Conservation (phyloP, 2,888 invertebrate species). For the Eristalis pertinax region DNA sequence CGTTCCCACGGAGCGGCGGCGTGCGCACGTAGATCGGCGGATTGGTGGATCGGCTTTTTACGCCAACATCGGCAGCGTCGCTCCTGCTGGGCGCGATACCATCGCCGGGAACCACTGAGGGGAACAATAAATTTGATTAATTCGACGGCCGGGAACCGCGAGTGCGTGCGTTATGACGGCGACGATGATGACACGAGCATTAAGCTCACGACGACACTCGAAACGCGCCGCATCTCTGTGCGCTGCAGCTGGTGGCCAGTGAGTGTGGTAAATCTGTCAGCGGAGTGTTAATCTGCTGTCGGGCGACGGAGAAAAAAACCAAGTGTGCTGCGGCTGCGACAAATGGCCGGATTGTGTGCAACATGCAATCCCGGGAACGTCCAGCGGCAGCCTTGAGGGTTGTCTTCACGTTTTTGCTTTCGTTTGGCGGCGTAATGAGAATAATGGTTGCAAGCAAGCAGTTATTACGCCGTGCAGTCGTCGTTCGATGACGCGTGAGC, state of each 20-base stretch:
- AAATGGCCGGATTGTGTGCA: conserved; percentile 57
- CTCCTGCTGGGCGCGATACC: conserved; percentile 32
- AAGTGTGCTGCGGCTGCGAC: conserved; percentile 24
- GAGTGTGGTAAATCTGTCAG: conserved; percentile 55
- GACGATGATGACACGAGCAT: conserved; percentile 53
- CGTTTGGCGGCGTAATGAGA: conserved; percentile 48
- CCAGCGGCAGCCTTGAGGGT: conserved; percentile 45
- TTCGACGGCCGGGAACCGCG: conserved; percentile 42
- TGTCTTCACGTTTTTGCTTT: conserved; percentile 39
- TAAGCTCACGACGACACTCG: conserved; percentile 31
- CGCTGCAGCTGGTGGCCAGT: conserved; percentile 45
- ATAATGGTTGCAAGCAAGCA: neutral
- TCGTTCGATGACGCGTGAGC: neutral
- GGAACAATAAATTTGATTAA: conserved; percentile 69
- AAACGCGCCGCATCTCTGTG: conserved; percentile 35
- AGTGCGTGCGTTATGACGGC: conserved; percentile 65
- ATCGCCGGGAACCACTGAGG: conserved; percentile 36
- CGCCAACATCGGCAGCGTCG: conserved; percentile 1
- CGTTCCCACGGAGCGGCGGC: conserved; percentile 49
- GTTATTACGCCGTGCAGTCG: conserved; percentile 16
- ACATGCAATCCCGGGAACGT: conserved; percentile 51
- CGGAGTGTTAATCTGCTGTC: conserved; percentile 66
- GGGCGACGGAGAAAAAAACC: conserved; percentile 10
- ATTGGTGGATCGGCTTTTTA: conserved; percentile 1
- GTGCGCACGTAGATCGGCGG: conserved; percentile 3